phyloP scores from a whole-genome alignment of 2,888 invertebrate genomes.

The Sarcophaga variegata region DNA sequence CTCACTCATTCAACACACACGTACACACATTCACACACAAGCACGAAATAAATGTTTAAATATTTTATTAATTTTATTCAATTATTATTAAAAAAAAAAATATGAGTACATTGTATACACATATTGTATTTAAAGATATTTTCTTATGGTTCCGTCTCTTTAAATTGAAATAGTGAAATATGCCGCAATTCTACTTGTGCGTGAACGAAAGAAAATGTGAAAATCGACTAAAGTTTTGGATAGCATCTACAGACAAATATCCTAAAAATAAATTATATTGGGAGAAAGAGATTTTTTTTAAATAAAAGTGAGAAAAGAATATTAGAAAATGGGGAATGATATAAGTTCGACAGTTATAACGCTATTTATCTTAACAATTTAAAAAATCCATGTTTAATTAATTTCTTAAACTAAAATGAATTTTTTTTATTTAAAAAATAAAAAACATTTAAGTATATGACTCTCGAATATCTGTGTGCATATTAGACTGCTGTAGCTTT shows the following conservation, averaged over 20 bases:
- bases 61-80: not conserved
- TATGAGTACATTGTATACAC: slow-evolving; percentile 4
- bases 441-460: too few relatives aligned
- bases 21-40: not conserved
- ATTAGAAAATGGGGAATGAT: slow-evolving; percentile 57
- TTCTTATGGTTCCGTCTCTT: slow-evolving; percentile 42
- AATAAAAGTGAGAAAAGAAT: slow-evolving; percentile 61
- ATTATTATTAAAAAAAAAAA: not conserved
- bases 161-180: slow-evolving; percentile 55
- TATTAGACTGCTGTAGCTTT: too few relatives aligned
- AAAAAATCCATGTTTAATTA: not conserved
- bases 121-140: slow-evolving; percentile 29
- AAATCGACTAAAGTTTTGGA: slow-evolving; percentile 72
- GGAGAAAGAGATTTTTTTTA: slow-evolving; percentile 74
- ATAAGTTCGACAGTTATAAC: not conserved
- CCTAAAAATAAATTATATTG: slow-evolving; percentile 77
- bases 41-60: not conserved
- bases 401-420: too few relatives aligned
- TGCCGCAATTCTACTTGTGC: slow-evolving; percentile 71
- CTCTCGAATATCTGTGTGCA: too few relatives aligned
- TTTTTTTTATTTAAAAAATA: too few relatives aligned
- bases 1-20: not conserved
- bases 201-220: slow-evolving; percentile 73
- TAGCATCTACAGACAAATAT: slow-evolving; percentile 70
- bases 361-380: not conserved